Conservation (phyloP, 2,797 vertebrate species). For the Sebastes wilsoni region DNA sequence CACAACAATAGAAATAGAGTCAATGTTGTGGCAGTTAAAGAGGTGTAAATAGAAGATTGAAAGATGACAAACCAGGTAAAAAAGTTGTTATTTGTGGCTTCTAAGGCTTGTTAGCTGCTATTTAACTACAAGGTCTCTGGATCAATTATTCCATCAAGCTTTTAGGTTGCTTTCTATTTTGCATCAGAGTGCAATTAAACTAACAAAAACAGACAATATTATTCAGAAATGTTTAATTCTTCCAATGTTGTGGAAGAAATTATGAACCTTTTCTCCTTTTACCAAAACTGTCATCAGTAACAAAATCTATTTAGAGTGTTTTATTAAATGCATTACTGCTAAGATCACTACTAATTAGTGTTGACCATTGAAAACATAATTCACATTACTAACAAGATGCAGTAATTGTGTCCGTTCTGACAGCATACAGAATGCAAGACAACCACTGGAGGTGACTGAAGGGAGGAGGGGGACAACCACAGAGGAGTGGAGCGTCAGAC, state of each 20-base stretch:
- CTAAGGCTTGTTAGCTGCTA: background rate
- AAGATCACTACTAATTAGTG: constrained; percentile 36
- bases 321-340: constrained; percentile 27
- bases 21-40: background rate
- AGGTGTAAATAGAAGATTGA: background rate
- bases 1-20: background rate
- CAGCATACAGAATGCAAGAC: background rate
- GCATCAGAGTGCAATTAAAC: background rate
- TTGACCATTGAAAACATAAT: constrained; percentile 24
- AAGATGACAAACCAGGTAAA: background rate
- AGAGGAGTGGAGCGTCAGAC: constrained; percentile 1
- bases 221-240: background rate
- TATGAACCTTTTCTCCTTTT: background rate
- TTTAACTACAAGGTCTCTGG: background rate
- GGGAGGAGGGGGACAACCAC: background rate
- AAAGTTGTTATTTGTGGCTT: background rate
- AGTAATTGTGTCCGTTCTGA: constrained; percentile 29
- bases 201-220: background rate
- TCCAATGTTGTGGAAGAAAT: background rate
- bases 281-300: background rate
- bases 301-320: constrained; percentile 4
- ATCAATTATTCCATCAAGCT: background rate
- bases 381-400: constrained; percentile 22
- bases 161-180: background rate
- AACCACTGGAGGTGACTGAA: background rate